Percentiles rank a stretch among this genome's conserved stretches.
These are phyloP conservation scores for Aspidiotus rigidus DNA, from an alignment of 2,888 invertebrate genomes.

Conservation along the genomic window DNA sequence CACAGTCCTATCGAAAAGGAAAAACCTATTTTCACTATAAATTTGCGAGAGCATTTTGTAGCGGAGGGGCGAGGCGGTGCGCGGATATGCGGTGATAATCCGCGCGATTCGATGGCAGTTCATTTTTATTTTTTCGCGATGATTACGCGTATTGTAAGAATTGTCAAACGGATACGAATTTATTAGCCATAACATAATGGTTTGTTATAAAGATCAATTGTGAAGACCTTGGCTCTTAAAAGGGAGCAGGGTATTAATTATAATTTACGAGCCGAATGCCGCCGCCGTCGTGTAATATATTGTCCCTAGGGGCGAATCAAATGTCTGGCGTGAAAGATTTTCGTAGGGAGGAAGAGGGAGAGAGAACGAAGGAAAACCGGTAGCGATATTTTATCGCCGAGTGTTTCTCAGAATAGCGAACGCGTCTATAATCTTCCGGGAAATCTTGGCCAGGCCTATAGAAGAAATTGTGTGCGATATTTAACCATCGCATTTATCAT, in stretches of 20 bases:
- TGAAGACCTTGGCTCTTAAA: conserved; percentile 29
- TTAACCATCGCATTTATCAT: too few relatives aligned
- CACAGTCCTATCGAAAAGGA: conserved; percentile 7
- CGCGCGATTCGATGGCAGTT: conserved; percentile 23
- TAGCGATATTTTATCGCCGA: conserved; percentile 37
- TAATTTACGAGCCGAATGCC: conserved; percentile 37
- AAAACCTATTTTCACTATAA: conserved; percentile 24
- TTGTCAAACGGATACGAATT: conserved; percentile 38
- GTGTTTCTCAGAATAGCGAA: conserved; percentile 27
- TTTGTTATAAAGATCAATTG: conserved; percentile 34
- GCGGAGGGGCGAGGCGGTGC: conserved; percentile 35
- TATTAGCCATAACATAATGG: conserved; percentile 39
- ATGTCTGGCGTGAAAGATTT: conserved; percentile 22
- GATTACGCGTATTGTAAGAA: conserved; percentile 35
- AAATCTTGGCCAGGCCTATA: too few relatives aligned
- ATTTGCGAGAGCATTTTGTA: neutral
- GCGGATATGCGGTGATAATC: conserved; percentile 18
- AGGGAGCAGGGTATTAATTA: conserved; percentile 37
- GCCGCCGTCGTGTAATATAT: conserved; percentile 32
- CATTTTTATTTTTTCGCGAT: conserved; percentile 30
- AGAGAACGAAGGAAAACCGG: conserved; percentile 37
- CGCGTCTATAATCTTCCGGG: too few relatives aligned
- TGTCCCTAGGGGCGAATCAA: conserved; percentile 32
- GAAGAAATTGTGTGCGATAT: too few relatives aligned
- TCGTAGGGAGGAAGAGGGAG: conserved; percentile 32